Percentiles rank a stretch among this genome's conserved stretches.
phyloP scores from a whole-genome alignment of 1,140 invertebrate genomes.

The Laodelphax striatellus region DNA sequence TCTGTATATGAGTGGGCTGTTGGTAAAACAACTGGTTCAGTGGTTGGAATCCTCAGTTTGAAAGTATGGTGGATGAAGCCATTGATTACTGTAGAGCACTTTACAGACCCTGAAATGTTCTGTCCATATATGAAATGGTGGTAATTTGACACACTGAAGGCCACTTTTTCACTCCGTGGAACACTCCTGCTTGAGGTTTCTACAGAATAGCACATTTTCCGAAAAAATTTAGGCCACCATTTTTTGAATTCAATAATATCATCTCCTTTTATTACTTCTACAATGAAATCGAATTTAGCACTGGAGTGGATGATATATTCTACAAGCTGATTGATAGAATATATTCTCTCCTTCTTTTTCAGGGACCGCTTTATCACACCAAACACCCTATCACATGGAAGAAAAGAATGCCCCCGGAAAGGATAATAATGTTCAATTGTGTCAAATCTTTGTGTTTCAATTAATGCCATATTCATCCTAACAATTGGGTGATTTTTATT shows the following conservation, averaged over 20 bases:
- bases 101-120: neutral
- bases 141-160: conserved; percentile 2
- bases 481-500: conserved; percentile 22
- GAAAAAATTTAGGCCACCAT: conserved; percentile 14
- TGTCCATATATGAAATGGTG: conserved; percentile 1
- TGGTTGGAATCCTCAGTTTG: neutral
- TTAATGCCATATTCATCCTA: too few relatives aligned
- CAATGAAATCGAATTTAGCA: conserved; percentile 4
- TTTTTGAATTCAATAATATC: conserved; percentile 9
- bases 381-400: conserved; percentile 11
- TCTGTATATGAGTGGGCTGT: too few relatives aligned
- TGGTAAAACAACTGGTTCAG: too few relatives aligned
- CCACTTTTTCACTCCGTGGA: conserved; percentile 2
- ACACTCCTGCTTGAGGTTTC: neutral
- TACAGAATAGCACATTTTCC: neutral
- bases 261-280: conserved; percentile 6
- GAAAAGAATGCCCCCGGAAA: conserved; percentile 14
- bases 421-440: conserved; percentile 10
- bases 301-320: conserved; percentile 2
- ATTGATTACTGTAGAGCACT: conserved; percentile 5
- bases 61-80: neutral
- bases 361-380: conserved; percentile 1
- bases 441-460: conserved; percentile 10
- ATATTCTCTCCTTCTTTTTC: conserved; percentile 7
- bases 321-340: conserved; percentile 4